phyloP scores from a whole-genome alignment of 2,888 invertebrate genomes.

The Seira sanloemensis region DNA sequence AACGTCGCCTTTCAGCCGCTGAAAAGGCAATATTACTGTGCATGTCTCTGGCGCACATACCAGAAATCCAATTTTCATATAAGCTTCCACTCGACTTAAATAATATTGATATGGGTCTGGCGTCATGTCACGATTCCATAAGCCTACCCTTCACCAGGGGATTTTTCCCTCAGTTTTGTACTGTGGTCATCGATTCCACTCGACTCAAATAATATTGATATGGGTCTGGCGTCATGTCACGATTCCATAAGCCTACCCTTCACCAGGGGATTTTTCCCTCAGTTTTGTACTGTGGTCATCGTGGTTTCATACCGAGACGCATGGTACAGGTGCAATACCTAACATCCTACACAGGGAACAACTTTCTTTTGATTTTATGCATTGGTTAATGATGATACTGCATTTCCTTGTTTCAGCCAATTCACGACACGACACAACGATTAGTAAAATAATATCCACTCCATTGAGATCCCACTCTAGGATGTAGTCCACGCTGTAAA shows the following conservation, averaged over 20 bases:
- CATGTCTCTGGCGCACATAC: too few species aligned
- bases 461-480: too few species aligned
- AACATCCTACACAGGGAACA: too few species aligned
- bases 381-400: slow-evolving; percentile 22
- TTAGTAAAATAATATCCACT: too few species aligned
- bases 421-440: too few species aligned
- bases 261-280: background rate
- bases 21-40: too few species aligned
- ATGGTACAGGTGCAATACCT: background rate
- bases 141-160: slow-evolving; percentile 27
- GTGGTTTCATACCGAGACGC: slow-evolving; percentile 44
- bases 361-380: slow-evolving; percentile 23
- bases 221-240: slow-evolving; percentile 24
- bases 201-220: slow-evolving; percentile 10
- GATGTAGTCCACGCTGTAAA: too few species aligned
- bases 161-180: background rate
- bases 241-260: slow-evolving; percentile 35
- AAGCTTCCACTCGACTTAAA: slow-evolving; percentile 14
- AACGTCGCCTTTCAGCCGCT: too few species aligned
- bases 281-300: slow-evolving; percentile 41
- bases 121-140: slow-evolving; percentile 34
- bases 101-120: slow-evolving; percentile 5
- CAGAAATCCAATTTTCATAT: too few species aligned
- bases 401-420: slow-evolving; percentile 34
- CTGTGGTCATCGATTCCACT: slow-evolving; percentile 37